phyloP scores from a whole-genome alignment of 2,888 invertebrate species.

The Drosophila borborema region DNA sequence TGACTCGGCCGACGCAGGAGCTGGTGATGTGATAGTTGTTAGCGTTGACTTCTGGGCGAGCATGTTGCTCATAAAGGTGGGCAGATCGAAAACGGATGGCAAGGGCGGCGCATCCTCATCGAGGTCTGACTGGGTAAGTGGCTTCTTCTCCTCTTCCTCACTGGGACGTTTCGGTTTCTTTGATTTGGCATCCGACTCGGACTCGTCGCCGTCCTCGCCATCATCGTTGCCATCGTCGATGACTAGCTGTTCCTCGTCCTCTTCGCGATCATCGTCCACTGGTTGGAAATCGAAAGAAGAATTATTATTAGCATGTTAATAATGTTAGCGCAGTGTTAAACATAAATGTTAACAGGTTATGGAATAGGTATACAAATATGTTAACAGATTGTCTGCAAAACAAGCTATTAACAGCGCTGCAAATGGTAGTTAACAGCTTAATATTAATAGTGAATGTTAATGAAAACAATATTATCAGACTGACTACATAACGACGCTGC shows the following conservation, averaged over 20 bases:
- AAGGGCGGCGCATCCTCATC: constrained; percentile 45
- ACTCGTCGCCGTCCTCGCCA: constrained; percentile 40
- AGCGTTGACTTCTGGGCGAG: constrained; percentile 27
- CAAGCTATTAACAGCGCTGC: not conserved
- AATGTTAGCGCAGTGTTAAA: too few relatives aligned
- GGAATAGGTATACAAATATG: not conserved
- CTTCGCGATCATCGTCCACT: constrained; percentile 87
- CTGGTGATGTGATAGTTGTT: not conserved
- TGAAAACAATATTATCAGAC: not conserved
- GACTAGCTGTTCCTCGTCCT: constrained; percentile 85
- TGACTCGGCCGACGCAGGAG: not conserved
- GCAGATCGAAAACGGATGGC: constrained; percentile 70
- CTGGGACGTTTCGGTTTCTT: constrained; percentile 32
- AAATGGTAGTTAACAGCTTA: not conserved
- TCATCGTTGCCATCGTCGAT: constrained; percentile 83
- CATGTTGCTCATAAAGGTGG: constrained; percentile 70
- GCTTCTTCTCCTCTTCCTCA: constrained; percentile 20
- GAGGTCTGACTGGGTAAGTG: not conserved
- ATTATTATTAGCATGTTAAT: too few relatives aligned
- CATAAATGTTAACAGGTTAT: too few relatives aligned
- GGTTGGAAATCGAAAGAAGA: not conserved
- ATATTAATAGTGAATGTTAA: not conserved
- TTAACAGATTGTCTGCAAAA: not conserved
- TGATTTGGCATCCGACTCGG: constrained; percentile 56
- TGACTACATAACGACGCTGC: not conserved